These are phyloP conservation scores for Drosophila multiciliata DNA, from an alignment of 2,888 invertebrate genomes.

Conservation along the genomic window DNA sequence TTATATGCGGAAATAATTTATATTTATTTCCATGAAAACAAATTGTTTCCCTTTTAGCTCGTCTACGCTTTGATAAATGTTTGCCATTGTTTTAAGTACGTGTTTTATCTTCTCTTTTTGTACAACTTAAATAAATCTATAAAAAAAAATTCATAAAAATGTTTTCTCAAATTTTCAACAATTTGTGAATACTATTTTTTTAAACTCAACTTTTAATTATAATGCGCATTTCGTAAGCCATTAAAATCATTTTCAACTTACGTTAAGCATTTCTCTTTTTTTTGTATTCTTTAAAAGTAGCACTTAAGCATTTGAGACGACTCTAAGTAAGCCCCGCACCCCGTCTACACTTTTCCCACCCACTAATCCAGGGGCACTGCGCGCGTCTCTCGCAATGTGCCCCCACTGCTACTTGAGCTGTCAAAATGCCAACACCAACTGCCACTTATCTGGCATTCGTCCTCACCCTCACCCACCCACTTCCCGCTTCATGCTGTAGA, in stretches of 20 bases:
- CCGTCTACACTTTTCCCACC: background rate
- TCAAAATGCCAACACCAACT: constrained; percentile 65
- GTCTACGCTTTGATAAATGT: background rate
- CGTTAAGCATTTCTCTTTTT: background rate
- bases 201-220: too few species aligned
- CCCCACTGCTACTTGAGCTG: constrained; percentile 46
- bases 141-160: background rate
- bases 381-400: constrained; percentile 2
- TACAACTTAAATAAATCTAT: background rate
- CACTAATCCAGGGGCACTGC: background rate
- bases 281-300: constrained; percentile 8
- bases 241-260: constrained; percentile 1
- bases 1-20: constrained; percentile 3
- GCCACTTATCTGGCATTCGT: constrained; percentile 47
- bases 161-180: background rate
- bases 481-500: background rate
- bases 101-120: background rate
- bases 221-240: background rate
- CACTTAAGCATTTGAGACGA: constrained; percentile 14
- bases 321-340: background rate
- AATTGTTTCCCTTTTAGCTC: constrained; percentile 5
- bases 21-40: constrained; percentile 1
- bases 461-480: background rate
- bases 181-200: background rate
- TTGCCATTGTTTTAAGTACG: background rate